Base-by-base conservation (phyloP, 92 coral and sea anemone genomes). In the Pocillopora grandis region DNA sequence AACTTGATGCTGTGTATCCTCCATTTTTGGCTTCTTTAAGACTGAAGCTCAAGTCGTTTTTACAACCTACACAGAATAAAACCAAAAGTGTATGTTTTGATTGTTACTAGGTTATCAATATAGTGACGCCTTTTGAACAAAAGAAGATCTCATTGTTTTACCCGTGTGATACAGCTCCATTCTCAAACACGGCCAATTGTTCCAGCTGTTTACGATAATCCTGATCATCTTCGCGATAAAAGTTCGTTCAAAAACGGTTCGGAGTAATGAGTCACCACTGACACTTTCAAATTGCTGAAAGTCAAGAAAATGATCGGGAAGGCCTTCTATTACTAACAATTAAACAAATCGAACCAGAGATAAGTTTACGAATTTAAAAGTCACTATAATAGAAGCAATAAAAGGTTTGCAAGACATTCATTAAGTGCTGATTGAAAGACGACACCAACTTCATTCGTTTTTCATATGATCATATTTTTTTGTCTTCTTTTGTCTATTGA, bases 1-100 rank as follows among this genome's bases (percentile, higher is more conserved):
- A 76, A 59, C 84, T 84, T 49, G 92, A 76, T 27, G 95, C 92
- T 17, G 90, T 82, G 73, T 79, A 79, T 37, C 49, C 73, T 21
- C 73, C 73, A 14, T 6, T 65, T 48, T 49, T 79, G 10, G 83
- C 83, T 79, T 79, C 62, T 21, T 23, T 52, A 12, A 79, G 83
- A 55, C 73, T 64, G n/a, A 79, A 27, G 73, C 66, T 61, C 4
- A 79, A 48, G 23, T 20, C 64, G 58, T 79, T 57, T 64, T 14
- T 21, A 65, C 83, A 79, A 35, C 15, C 83, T 79, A 2, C 5
- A 36, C 13, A 12, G 64, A 48, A 9, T 14, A 77, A 62, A 33
- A n/a, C 2, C 27, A 65, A 21, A 69, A 36, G 74, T 42, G 52
- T 7, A 7, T 42, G 35, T 69, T 69, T 37, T 15, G n/a, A 3